Conservation (phyloP, 2,113 vertebrate species). For the Oreotrochilus melanogaster region DNA sequence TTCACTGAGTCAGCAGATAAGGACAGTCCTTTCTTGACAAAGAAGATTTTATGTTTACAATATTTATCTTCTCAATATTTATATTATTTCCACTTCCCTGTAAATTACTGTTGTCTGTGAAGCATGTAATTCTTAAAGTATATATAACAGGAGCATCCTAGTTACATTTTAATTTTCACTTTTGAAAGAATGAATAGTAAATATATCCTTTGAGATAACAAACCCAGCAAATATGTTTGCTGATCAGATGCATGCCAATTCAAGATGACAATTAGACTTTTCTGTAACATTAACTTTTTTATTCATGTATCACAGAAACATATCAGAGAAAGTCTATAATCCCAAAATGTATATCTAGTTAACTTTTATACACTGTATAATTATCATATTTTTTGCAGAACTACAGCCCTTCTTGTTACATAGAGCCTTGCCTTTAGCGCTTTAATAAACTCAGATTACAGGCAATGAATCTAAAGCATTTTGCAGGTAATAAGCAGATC, state of each 20-base stretch:
- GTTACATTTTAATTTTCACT: background rate
- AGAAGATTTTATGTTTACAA: background rate
- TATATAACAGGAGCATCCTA: background rate
- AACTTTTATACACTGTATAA: slow-evolving; percentile 11
- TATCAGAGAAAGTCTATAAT: background rate
- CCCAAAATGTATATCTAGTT: background rate
- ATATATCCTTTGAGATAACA: background rate
- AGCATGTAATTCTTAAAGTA: background rate
- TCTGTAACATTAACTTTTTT: slow-evolving; percentile 2
- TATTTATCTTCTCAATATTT: background rate
- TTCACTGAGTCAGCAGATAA: background rate
- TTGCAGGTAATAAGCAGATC: slow-evolving; percentile 38
- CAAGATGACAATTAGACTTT: background rate
- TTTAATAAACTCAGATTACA: slow-evolving; percentile 36
- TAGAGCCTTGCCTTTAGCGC: background rate
- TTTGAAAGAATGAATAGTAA: background rate
- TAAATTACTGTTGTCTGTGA: background rate
- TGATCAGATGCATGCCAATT: background rate
- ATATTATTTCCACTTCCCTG: background rate
- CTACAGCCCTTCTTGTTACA: background rate
- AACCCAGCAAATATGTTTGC: background rate
- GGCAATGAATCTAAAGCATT: background rate
- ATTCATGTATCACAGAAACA: background rate
- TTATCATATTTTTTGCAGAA: background rate
- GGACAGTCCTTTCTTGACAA: background rate